Evolutionary conservation across 2,888 invertebrate genomes (phyloP).

Genomic region (Plutella xylostella): DNA sequence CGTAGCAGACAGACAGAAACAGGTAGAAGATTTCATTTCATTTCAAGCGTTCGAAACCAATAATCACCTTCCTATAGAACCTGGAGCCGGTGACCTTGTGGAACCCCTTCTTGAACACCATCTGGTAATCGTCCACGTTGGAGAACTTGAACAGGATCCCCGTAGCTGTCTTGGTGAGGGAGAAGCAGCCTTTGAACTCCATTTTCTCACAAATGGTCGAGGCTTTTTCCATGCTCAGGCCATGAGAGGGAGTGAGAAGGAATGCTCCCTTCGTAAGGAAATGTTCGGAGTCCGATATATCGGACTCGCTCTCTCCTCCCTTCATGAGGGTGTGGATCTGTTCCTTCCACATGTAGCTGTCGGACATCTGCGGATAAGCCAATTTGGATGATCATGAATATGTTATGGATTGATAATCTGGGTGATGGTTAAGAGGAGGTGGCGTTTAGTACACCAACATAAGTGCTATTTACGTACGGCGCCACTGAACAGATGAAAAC

Average conservation of each 20-base stretch:
- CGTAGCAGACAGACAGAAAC: slow-evolving; percentile 10
- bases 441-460: neutral
- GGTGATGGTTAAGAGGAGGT: neutral
- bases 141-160: slow-evolving; percentile 91
- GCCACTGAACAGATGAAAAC: neutral
- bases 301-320: slow-evolving; percentile 84
- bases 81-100: slow-evolving; percentile 88
- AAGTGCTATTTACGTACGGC: neutral
- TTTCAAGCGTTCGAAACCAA: too few relatives aligned
- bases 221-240: slow-evolving; percentile 87
- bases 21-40: too few relatives aligned
- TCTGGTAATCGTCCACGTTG: slow-evolving; percentile 87
- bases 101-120: slow-evolving; percentile 88
- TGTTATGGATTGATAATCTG: neutral
- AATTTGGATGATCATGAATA: neutral
- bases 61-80: slow-evolving; percentile 89
- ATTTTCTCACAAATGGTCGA: slow-evolving; percentile 89
- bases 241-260: slow-evolving; percentile 86
- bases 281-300: slow-evolving; percentile 79
- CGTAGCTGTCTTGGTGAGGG: slow-evolving; percentile 88
- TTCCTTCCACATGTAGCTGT: slow-evolving; percentile 66
- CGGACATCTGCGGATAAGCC: slow-evolving; percentile 47
- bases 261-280: slow-evolving; percentile 83
- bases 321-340: slow-evolving; percentile 71
- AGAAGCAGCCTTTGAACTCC: slow-evolving; percentile 88